Evolutionary conservation across 2,888 invertebrate species (phyloP), one percentile per base, ranked within the genome.

Genomic region (Abrostola tripartita): DNA sequence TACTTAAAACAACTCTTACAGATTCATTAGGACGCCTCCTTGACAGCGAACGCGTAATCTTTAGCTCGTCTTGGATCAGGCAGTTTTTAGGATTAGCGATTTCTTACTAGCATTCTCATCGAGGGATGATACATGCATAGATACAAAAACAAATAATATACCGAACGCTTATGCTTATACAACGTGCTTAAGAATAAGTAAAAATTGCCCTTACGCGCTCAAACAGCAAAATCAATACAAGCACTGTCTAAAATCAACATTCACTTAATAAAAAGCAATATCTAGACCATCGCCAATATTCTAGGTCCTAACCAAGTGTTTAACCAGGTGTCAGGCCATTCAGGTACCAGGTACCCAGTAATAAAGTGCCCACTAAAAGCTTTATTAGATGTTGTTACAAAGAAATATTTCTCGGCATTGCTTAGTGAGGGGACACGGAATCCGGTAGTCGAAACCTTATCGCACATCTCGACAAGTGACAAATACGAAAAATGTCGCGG

Each of bases 361-460:
- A 79, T 68, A 75, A 81, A 80, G 56, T 77, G 69, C 65, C 73
- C 72, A 71, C 74, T 81, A 81, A 82, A 82, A 85, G 82, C 81
- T 79, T 83, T 85, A 85, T 86, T 85, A 85, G 75, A 81, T 75
- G 79, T 74, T 78, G 74, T 69, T 72, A 65, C 72, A 73, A 66
- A 73, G 75, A 84, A 81, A 79, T 79, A 81, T 79, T 74, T 71
- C 70, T 65, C 72, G 54, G 71, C 66, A 70, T 67, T 49, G 51
- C 56, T 56, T 83, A 83, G 81, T 80, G 84, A 81, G 68, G 82
- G 77, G 78, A 81, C 82, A 81, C 81, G 82, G 79, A 79, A 83
- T 81, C 78, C 88, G 81, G 88, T 88, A 88, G 87, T 85, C 85
- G 76, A 76, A 69, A 65, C 52, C 71, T 79, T 76, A 83, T 82